phyloP scores from a whole-genome alignment of 2,888 invertebrate species.

The Drepana falcataria region DNA sequence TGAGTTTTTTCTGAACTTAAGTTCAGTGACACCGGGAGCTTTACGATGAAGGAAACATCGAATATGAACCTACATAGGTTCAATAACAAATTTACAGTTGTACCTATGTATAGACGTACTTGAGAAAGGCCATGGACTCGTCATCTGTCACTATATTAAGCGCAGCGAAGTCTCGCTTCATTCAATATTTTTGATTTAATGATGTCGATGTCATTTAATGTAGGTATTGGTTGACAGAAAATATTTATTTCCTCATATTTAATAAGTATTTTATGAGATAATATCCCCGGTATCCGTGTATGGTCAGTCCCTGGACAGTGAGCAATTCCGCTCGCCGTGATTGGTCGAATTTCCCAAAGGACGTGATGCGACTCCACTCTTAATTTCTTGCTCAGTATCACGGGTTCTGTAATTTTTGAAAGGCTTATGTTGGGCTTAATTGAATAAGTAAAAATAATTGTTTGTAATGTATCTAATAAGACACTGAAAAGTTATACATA shows the following conservation, averaged over 20 bases:
- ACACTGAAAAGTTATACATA: too few relatives aligned
- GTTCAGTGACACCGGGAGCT: too few relatives aligned
- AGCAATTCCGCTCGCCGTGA: conserved; percentile 60
- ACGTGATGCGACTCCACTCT: conserved; percentile 56
- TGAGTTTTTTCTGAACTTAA: too few relatives aligned
- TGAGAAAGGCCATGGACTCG: too few relatives aligned
- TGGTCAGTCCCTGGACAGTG: conserved; percentile 40
- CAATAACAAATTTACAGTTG: too few relatives aligned
- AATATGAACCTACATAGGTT: too few relatives aligned
- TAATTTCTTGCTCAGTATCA: conserved; percentile 59
- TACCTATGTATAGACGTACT: too few relatives aligned
- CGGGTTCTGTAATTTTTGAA: conserved; percentile 29
- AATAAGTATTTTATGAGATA: not conserved
- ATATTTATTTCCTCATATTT: too few relatives aligned
- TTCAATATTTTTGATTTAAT: not conserved
- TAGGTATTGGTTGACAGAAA: too few relatives aligned
- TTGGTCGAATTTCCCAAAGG: conserved; percentile 72
- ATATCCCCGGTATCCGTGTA: conserved; percentile 22
- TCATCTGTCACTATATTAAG: too few relatives aligned
- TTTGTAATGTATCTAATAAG: not conserved
- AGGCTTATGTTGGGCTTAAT: conserved; percentile 28
- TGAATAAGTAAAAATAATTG: conserved; percentile 7
- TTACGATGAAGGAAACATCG: too few relatives aligned
- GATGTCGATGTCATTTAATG: not conserved
- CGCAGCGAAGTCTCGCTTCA: too few relatives aligned